Percentiles rank a stretch among this genome's conserved stretches.
Evolutionary conservation across 2,797 vertebrate genomes (phyloP).

Genomic region (Silurus lanzhouensis): DNA sequence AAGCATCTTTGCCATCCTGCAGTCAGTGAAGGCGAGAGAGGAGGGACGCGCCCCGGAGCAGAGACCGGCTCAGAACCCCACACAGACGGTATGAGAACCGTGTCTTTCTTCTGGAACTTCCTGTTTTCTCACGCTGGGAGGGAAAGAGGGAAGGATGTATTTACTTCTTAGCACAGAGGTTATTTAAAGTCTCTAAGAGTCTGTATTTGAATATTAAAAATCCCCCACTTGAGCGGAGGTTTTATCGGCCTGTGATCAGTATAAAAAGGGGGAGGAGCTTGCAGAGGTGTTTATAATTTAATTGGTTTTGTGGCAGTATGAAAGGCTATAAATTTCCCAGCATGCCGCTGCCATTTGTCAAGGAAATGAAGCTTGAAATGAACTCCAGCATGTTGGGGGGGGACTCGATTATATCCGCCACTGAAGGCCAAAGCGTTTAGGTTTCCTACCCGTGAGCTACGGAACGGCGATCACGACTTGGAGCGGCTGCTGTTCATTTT

Average conservation of each 20-base stretch:
- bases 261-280: too few relatives aligned
- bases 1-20: slow-evolving; percentile 98
- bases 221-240: background rate
- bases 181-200: background rate
- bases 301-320: background rate
- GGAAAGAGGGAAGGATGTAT: background rate
- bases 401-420: slow-evolving; percentile 23
- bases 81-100: slow-evolving; percentile 78
- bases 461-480: background rate
- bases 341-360: slow-evolving; percentile 29
- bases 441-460: background rate
- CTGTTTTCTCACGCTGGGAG: background rate
- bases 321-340: slow-evolving; percentile 28
- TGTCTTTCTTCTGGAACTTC: background rate
- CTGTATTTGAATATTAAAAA: background rate
- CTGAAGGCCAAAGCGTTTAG: slow-evolving; percentile 17
- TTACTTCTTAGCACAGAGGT: too few relatives aligned
- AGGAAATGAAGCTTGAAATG: slow-evolving; percentile 53
- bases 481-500: too few relatives aligned
- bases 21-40: slow-evolving; percentile 98
- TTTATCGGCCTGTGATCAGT: too few relatives aligned
- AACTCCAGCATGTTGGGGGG: slow-evolving; percentile 19
- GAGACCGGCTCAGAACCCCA: slow-evolving; percentile 88
- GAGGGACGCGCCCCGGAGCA: slow-evolving; percentile 96
- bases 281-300: too few relatives aligned